phyloP scores from a whole-genome alignment of 1,140 invertebrate genomes.

The Habropoda laboriosa region DNA sequence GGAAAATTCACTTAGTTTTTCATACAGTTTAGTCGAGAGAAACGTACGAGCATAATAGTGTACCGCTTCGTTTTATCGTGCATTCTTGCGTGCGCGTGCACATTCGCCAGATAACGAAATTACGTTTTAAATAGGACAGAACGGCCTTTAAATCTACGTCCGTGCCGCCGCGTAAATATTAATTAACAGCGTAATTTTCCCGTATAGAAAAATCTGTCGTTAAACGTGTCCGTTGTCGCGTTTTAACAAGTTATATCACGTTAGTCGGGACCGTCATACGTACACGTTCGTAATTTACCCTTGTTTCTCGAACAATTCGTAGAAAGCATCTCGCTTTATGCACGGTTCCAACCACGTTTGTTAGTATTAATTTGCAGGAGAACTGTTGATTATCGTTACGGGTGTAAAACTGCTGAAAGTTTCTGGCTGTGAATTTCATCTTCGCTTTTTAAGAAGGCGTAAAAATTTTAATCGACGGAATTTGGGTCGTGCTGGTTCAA shows the following conservation, averaged over 20 bases:
- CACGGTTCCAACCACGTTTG: too few relatives aligned
- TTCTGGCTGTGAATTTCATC: too few relatives aligned
- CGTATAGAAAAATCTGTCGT: neutral
- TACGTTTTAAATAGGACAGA: constrained; percentile 24
- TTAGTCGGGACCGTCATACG: too few relatives aligned
- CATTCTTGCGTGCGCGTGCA: neutral
- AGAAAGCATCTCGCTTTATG: neutral
- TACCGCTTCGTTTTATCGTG: neutral
- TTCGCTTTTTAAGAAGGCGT: too few relatives aligned
- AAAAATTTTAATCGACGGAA: too few relatives aligned
- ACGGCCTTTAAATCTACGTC: constrained; percentile 8
- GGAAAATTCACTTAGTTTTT: neutral
- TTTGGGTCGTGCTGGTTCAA: too few relatives aligned
- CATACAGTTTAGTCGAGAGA: too few relatives aligned
- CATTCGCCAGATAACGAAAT: constrained; percentile 23
- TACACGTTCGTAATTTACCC: neutral
- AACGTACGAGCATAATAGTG: neutral
- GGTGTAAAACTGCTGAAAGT: too few relatives aligned
- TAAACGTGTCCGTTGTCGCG: neutral
- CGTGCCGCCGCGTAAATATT: neutral
- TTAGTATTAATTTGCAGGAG: too few relatives aligned
- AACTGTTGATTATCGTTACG: too few relatives aligned
- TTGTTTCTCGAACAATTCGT: neutral
- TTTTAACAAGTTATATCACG: neutral
- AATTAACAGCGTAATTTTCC: constrained; percentile 8